Evolutionary conservation across 2,113 vertebrate genomes (phyloP).

Genomic region (Perca flavescens): DNA sequence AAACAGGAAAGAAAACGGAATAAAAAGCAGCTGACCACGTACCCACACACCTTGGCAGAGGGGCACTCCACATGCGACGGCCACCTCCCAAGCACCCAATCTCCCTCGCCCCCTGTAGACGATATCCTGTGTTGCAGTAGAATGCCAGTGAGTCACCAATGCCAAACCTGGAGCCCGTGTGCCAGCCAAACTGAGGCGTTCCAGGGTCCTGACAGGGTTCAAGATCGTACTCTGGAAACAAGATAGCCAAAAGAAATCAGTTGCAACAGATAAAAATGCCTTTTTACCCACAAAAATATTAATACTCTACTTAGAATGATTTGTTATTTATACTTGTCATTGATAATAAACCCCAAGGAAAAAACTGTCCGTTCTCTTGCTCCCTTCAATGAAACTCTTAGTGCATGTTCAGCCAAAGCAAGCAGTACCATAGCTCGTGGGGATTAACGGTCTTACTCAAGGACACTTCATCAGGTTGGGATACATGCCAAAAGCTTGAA

Average conservation of each 20-base stretch:
- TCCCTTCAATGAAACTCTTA: neutral
- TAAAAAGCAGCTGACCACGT: constrained; percentile 83
- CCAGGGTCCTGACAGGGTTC: constrained; percentile 85
- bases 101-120: constrained; percentile 82
- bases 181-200: constrained; percentile 77
- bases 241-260: neutral
- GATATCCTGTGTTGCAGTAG: constrained; percentile 82
- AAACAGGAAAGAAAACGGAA: constrained; percentile 59
- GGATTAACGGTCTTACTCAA: constrained; percentile 47
- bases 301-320: constrained; percentile 1
- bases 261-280: neutral
- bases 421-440: constrained; percentile 7
- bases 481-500: constrained; percentile 52
- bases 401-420: constrained; percentile 13
- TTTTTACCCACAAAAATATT: neutral
- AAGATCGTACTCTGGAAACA: constrained; percentile 81
- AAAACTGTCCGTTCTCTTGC: neutral
- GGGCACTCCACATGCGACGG: constrained; percentile 85
- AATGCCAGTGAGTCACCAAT: constrained; percentile 81
- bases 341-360: neutral
- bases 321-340: neutral
- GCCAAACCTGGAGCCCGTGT: constrained; percentile 78
- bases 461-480: constrained; percentile 46
- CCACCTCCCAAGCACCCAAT: constrained; percentile 84
- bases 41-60: constrained; percentile 89